Percentiles rank a stretch among this genome's conserved stretches.
Conservation (phyloP, 1,140 invertebrate species). For the Ceratosolen solmsi region DNA sequence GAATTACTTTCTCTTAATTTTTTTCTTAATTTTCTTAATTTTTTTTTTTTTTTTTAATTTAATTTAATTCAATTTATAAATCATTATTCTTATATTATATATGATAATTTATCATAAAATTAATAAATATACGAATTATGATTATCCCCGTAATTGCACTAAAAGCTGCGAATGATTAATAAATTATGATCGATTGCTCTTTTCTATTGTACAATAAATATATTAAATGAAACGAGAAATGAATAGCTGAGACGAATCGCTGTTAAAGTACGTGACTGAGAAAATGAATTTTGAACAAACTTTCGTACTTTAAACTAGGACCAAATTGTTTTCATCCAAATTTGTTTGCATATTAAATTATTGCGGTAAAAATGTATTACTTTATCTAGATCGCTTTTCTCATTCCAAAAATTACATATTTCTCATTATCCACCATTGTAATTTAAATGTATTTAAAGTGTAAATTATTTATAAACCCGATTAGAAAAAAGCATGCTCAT, state of each 20-base stretch:
- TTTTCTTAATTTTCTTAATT: too few relatives aligned
- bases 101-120: too few relatives aligned
- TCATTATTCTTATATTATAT: background rate
- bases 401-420: background rate
- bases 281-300: constrained; percentile 37
- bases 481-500: too few relatives aligned
- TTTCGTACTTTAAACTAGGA: constrained; percentile 20
- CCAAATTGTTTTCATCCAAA: constrained; percentile 1
- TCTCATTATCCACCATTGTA: background rate
- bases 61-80: background rate
- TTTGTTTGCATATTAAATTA: background rate
- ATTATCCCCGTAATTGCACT: too few relatives aligned
- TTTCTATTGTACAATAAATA: constrained; percentile 45
- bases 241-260: background rate
- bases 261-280: constrained; percentile 21
- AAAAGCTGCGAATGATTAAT: constrained; percentile 10
- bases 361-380: background rate
- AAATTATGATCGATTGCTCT: constrained; percentile 33
- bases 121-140: too few relatives aligned
- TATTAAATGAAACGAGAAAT: constrained; percentile 16
- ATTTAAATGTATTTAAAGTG: background rate
- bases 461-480: background rate
- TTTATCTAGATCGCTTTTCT: background rate
- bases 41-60: constrained; percentile 26
- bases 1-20: too few relatives aligned